Evolutionary conservation across 2,113 vertebrate genomes (phyloP).

Genomic region (Triplophysa tibetana): DNA sequence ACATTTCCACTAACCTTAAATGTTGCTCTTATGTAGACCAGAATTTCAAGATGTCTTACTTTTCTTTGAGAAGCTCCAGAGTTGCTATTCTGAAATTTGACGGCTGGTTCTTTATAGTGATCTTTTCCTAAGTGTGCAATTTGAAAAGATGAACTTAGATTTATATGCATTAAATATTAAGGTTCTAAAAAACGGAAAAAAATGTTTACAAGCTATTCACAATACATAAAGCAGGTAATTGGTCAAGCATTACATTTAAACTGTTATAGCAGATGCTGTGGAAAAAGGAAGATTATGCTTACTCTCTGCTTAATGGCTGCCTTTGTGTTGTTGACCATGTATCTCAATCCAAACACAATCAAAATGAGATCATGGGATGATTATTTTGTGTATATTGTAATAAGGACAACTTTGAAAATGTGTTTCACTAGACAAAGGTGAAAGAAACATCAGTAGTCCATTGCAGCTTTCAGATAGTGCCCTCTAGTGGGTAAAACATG

Average conservation of each 20-base stretch:
- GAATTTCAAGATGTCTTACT: too few species aligned
- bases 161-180: too few species aligned
- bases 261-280: not conserved
- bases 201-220: not conserved
- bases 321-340: too few species aligned
- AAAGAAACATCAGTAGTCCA: constrained; percentile 6
- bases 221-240: not conserved
- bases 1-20: too few species aligned
- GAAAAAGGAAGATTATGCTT: not conserved
- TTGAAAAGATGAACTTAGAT: too few species aligned
- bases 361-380: not conserved
- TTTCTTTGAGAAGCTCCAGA: too few species aligned
- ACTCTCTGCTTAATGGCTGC: not conserved
- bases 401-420: too few species aligned
- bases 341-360: not conserved
- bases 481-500: constrained; percentile 67
- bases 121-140: too few species aligned
- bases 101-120: too few species aligned
- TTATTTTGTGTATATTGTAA: not conserved
- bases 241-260: not conserved
- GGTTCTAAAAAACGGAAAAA: too few species aligned
- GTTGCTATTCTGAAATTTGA: too few species aligned
- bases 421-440: not conserved
- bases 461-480: constrained; percentile 70
- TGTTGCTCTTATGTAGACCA: too few species aligned